phyloP scores from a whole-genome alignment of 2,797 vertebrate genomes.

The Australoheros facetus region DNA sequence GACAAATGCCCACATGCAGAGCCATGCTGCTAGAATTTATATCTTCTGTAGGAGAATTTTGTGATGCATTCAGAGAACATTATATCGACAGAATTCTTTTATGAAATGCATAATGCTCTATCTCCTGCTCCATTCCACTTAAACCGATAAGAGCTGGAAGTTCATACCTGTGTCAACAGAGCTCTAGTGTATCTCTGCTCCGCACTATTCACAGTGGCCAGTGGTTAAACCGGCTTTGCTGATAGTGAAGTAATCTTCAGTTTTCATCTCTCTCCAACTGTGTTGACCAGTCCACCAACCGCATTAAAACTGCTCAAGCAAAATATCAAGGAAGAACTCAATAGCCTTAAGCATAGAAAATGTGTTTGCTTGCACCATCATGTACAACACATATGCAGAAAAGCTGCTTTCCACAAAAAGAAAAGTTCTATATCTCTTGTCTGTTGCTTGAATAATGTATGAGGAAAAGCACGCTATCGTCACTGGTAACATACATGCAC shows the following conservation, averaged over 20 bases:
- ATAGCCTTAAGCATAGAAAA: conserved; percentile 14
- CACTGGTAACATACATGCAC: conserved; percentile 6
- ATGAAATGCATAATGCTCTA: conserved; percentile 61
- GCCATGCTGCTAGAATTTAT: background rate
- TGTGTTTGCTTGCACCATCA: background rate
- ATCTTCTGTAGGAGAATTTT: background rate
- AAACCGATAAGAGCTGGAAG: conserved; percentile 65
- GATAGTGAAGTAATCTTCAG: conserved; percentile 70
- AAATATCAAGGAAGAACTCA: conserved; percentile 62
- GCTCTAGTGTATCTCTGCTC: conserved; percentile 61
- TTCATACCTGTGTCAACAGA: conserved; percentile 59
- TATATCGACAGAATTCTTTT: conserved; percentile 32
- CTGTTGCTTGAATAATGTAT: conserved; percentile 47
- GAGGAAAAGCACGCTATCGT: background rate
- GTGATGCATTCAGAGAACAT: conserved; percentile 26
- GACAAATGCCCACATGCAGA: background rate
- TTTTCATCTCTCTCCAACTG: conserved; percentile 64
- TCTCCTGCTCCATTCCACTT: conserved; percentile 48
- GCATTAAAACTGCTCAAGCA: conserved; percentile 69
- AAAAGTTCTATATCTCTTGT: background rate
- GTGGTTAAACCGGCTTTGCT: conserved; percentile 53
- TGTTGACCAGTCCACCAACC: conserved; percentile 54
- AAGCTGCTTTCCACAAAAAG: conserved; percentile 8
- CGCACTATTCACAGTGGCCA: conserved; percentile 69
- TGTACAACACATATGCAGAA: background rate